Evolutionary conservation across 2,113 vertebrate genomes (phyloP), one percentile per base, ranked within the genome.

Genomic region (Pyrgilauda ruficollis): DNA sequence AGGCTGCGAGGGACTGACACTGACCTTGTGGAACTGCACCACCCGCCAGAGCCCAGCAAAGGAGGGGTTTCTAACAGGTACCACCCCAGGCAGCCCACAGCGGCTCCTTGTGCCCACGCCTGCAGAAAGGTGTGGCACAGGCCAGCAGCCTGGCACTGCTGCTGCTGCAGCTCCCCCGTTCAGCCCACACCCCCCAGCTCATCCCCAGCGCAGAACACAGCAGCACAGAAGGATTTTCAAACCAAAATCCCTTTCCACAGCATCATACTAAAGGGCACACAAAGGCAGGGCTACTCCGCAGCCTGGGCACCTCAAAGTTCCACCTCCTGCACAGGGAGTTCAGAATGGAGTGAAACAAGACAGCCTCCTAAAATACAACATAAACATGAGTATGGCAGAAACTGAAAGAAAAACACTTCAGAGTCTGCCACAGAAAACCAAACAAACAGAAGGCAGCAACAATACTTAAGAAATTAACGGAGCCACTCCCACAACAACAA

Each of bases 91-190:
- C 53, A 55, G 52, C 52, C 52, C 50, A 9, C 33, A 8, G 23
- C 14, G 8, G 61, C 61, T 30, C 19, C 18, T 5, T 20, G 44
- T 3, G 20, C 63, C 59, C 1, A 9, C 2, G 41, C 19, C 23
- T 44, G 37, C 14, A 30, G 5, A 30, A 11, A 53, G 52, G 37
- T 11, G 52, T 2, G 18, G 16, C 52, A 53, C 52, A 30, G 52
- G 27, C 50, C 52, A 30, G 52, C 64, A 53, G n/a, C 66, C 5
- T 0, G 0, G 39, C 35, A 8, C 15, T 2, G 5, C 33, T 20
- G 28, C 63, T 7, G 41, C 8, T 9, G 46, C 62, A n/a, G 61
- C 64, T 10, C 33, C 75, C 9, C 0, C 0, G 0, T 0, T 1
- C 1, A 0, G 5, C 66, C 68, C 49, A 0, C 0, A 4, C 23